Evolutionary conservation across 30 jellyfish, hydroid and myxozoan genomes (phyloP), one percentile per base, ranked within the genome.

Genomic region (Catostylus mosaicus): DNA sequence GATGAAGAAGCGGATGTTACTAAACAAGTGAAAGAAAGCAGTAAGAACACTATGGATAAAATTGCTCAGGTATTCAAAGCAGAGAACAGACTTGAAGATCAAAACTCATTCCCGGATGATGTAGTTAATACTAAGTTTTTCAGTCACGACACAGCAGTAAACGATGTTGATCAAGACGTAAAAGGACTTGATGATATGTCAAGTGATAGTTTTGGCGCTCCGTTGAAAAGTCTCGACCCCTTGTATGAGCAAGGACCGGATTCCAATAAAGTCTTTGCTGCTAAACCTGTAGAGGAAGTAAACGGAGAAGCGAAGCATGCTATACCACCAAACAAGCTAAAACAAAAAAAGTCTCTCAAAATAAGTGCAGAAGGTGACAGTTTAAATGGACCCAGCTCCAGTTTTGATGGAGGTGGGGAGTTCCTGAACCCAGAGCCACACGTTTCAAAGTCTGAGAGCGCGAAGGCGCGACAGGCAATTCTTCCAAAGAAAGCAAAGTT

Each of bases 81-180:
- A 26, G 85, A 67, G 66, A 76, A 65, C 33, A 70, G 33, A 30
- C 60, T 69, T 7, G 92, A 82, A 23, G 84, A 70, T 1, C 54
- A 40, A 31, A 68, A 82, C 40, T 68, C 86, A 5, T 82, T 82
- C 52, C 92, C 92, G 2, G 86, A 82, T 14, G 86, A 82, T 57
- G 77, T 57, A 34, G 85, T 32, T 1, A 79, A 63, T 26, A 38
- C 67, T 23, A 27, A 64, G 1, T 77, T 77, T 37, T 56, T 77
- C 67, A 57, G 30, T 9, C 78, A 22, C 32, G 45, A 56, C 11
- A 70, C 22, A 19, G 23, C 71, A 7, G 77, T 0, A 22, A 40
- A 37, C 10, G 78, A 77, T 10, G 11, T 77, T 20, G 67, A 54
- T 29, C 66, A 61, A 20, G 35, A 27, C 6, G 68, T 20, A 6